Evolutionary conservation across 2,113 vertebrate species (phyloP).

Genomic region (Alectura lathami): DNA sequence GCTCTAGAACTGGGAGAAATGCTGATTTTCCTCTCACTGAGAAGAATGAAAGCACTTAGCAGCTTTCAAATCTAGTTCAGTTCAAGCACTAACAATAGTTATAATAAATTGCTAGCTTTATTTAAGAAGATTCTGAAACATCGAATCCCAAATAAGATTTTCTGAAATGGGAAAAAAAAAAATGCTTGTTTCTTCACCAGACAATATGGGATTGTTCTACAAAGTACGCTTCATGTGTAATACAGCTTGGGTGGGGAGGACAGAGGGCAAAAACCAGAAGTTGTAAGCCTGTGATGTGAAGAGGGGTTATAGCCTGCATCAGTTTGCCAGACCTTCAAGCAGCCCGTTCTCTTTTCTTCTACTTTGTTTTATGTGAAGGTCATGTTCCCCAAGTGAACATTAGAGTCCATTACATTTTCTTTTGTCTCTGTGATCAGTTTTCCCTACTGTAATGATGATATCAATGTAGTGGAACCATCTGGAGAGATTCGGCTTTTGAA

Average conservation of each 20-base stretch:
- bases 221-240: not conserved
- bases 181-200: not conserved
- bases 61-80: slow-evolving; percentile 18
- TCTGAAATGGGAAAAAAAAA: not conserved
- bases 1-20: not conserved
- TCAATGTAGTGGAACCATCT: not conserved
- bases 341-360: not conserved
- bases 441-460: not conserved
- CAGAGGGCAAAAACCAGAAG: not conserved
- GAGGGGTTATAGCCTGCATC: not conserved
- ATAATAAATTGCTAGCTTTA: not conserved
- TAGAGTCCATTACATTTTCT: not conserved
- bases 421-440: not conserved
- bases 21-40: not conserved
- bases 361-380: not conserved
- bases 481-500: not conserved
- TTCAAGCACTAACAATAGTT: not conserved
- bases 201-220: not conserved
- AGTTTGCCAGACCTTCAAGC: not conserved
- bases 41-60: not conserved
- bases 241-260: not conserved
- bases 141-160: not conserved
- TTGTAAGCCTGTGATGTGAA: not conserved
- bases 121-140: slow-evolving; percentile 5
- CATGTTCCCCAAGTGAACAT: not conserved